These are phyloP conservation scores for Steinernema hermaphroditum DNA, from an alignment of 2,888 invertebrate species.

Conservation along the genomic window DNA sequence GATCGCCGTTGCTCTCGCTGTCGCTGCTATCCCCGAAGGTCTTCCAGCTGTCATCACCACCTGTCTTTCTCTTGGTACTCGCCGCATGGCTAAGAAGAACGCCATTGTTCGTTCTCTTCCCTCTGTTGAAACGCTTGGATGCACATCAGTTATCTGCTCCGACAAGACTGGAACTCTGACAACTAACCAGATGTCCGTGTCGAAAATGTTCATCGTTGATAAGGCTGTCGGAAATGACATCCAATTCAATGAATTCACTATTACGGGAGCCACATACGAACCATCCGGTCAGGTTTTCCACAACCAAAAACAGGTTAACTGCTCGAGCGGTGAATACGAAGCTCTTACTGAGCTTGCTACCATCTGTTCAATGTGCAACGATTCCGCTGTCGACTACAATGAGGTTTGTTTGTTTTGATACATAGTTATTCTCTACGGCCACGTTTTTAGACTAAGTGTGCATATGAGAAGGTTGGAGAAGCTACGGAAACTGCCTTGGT, in stretches of 20 bases:
- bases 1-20: conserved; percentile 98
- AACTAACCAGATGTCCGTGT: conserved; percentile 84
- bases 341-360: conserved; percentile 89
- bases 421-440: neutral
- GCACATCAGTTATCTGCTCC: conserved; percentile 99
- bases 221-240: conserved; percentile 86
- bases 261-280: conserved; percentile 98
- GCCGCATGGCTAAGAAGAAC: conserved; percentile 99
- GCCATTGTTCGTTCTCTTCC: conserved; percentile 98
- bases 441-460: conserved; percentile 78
- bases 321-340: conserved; percentile 77
- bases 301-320: conserved; percentile 74
- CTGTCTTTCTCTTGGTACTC: conserved; percentile 92
- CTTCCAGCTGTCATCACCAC: conserved; percentile 99
- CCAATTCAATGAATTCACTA: conserved; percentile 91
- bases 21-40: conserved; percentile 99
- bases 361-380: conserved; percentile 98
- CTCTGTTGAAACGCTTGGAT: conserved; percentile 98
- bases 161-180: conserved; percentile 75
- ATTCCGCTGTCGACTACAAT: conserved; percentile 99
- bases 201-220: conserved; percentile 90
- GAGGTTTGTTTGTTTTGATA: conserved; percentile 71
- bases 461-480: conserved; percentile 98
- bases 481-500: conserved; percentile 98
- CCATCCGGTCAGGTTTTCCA: conserved; percentile 85